Percentiles rank a stretch among this genome's conserved stretches.
phyloP scores from a whole-genome alignment of 1,140 invertebrate species.

The Dendrolimus punctatus region DNA sequence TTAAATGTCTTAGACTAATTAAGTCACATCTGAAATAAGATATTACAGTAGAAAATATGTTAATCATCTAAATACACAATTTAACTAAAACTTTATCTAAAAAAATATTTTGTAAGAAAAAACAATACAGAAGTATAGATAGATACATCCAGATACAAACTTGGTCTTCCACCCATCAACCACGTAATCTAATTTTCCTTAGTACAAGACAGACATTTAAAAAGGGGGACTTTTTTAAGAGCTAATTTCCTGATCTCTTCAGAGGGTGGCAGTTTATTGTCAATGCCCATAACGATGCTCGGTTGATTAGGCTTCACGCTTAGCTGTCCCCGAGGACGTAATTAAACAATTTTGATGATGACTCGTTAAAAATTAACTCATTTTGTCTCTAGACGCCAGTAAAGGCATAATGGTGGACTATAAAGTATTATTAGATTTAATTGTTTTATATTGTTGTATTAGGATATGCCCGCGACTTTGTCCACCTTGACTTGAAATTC shows the following conservation, averaged over 20 bases:
- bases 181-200: background rate
- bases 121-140: no score
- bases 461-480: background rate
- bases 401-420: background rate
- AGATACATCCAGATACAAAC: no score
- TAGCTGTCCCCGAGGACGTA: constrained; percentile 48
- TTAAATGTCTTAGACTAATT: no score
- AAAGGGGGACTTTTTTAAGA: constrained; percentile 35
- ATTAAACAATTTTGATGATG: constrained; percentile 61
- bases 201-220: background rate
- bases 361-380: constrained; percentile 59
- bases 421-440: constrained; percentile 4
- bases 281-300: constrained; percentile 24
- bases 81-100: no score
- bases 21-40: no score
- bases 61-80: no score
- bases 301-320: constrained; percentile 49
- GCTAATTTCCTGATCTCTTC: constrained; percentile 42
- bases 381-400: constrained; percentile 32
- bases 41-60: no score
- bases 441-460: constrained; percentile 4
- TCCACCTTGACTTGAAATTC: no score
- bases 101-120: no score
- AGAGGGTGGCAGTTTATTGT: background rate
- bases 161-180: no score